These are phyloP conservation scores for Poecilia latipinna DNA, from an alignment of 2,113 vertebrate species.

Conservation along the genomic window DNA sequence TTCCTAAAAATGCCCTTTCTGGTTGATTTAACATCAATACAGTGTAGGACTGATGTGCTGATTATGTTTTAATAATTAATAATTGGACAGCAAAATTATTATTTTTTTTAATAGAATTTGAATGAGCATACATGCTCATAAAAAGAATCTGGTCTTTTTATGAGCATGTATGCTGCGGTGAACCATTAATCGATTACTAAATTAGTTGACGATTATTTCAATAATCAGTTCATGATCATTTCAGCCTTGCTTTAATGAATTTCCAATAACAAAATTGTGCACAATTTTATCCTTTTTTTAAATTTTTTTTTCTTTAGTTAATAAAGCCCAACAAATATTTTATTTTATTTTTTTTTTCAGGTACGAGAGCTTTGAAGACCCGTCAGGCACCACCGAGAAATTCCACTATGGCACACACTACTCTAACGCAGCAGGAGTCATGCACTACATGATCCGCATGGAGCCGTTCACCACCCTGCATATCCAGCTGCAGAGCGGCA, in stretches of 20 bases:
- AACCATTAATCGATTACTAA: too few relatives aligned
- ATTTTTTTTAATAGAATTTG: too few relatives aligned
- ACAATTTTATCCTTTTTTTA: neutral
- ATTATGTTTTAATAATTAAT: too few relatives aligned
- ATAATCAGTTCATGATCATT: too few relatives aligned
- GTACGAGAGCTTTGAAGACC: conserved; percentile 97
- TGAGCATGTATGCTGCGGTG: too few relatives aligned
- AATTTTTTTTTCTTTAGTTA: neutral
- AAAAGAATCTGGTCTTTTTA: too few relatives aligned
- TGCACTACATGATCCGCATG: conserved; percentile 99
- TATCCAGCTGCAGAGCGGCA: conserved; percentile 96
- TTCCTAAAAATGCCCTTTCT: too few relatives aligned
- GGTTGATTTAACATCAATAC: too few relatives aligned
- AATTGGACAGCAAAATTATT: too few relatives aligned
- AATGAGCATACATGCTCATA: too few relatives aligned
- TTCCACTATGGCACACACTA: conserved; percentile 99
- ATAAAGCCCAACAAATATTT: neutral
- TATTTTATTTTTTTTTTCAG: conserved; percentile 63
- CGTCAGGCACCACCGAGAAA: conserved; percentile 92
- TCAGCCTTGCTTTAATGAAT: neutral
- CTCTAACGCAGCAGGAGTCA: conserved; percentile 97
- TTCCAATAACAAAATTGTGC: neutral
- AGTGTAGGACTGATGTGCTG: too few relatives aligned
- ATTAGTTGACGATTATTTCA: too few relatives aligned
- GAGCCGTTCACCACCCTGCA: conserved; percentile 97